Conservation (phyloP, 1,140 invertebrate species). For the Probaryconus sp. region DNA sequence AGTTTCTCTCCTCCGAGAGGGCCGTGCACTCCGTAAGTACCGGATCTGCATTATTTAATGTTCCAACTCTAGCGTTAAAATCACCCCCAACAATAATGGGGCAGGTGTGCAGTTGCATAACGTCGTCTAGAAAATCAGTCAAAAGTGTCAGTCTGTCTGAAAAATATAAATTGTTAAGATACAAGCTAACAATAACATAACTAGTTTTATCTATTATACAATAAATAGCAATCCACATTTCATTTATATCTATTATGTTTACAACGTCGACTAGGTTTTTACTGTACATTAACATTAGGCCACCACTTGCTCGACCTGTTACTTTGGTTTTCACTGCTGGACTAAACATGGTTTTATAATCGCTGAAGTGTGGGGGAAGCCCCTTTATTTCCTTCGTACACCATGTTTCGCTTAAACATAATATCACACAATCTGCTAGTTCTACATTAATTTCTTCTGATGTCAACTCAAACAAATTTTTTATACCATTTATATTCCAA, state of each 20-base stretch:
- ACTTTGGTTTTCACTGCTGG: not conserved
- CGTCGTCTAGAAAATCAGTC: not conserved
- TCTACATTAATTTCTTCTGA: not conserved
- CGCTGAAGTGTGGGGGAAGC: not conserved
- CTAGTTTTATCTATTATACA: not conserved
- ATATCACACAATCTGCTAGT: not conserved
- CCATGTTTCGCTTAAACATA: conserved; percentile 16
- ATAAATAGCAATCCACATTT: not conserved
- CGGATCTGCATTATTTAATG: no score
- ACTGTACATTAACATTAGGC: not conserved
- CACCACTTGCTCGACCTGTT: not conserved
- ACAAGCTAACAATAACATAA: conserved; percentile 4
- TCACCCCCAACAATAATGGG: not conserved
- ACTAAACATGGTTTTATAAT: not conserved
- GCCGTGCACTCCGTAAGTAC: no score
- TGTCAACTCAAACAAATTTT: not conserved
- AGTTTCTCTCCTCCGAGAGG: not conserved
- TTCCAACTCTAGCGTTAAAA: no score
- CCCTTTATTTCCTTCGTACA: not conserved
- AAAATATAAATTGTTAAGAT: not conserved
- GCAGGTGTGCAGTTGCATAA: not conserved
- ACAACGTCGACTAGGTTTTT: not conserved
- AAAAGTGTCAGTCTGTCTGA: not conserved
- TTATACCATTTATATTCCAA: not conserved
- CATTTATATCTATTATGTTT: not conserved